These are phyloP conservation scores for Punctoribates punctum DNA, from an alignment of 2,888 invertebrate species.

Conservation along the genomic window DNA sequence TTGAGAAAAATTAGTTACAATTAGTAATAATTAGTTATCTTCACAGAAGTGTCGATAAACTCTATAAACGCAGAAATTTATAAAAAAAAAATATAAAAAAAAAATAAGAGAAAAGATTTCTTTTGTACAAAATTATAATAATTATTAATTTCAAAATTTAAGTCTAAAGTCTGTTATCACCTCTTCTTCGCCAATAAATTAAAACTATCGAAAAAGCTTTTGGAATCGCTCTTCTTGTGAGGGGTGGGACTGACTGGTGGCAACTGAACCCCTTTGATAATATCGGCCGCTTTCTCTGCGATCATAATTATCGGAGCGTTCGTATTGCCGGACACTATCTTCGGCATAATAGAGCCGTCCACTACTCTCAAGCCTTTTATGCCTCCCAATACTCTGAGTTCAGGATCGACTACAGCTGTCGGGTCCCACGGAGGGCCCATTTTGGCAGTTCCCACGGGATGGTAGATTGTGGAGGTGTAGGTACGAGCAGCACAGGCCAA, in stretches of 20 bases:
- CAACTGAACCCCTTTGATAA: conserved; percentile 64
- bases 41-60: no score
- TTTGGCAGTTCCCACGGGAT: conserved; percentile 49
- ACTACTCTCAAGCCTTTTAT: conserved; percentile 74
- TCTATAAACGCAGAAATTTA: background rate
- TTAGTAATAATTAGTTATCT: no score
- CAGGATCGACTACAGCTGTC: conserved; percentile 49
- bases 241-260: conserved; percentile 10
- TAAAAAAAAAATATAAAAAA: background rate
- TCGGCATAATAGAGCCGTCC: conserved; percentile 84
- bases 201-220: conserved; percentile 28
- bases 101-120: background rate
- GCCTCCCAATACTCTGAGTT: conserved; percentile 59
- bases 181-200: conserved; percentile 29
- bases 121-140: background rate
- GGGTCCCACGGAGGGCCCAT: conserved; percentile 49
- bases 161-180: conserved; percentile 3
- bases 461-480: conserved; percentile 49
- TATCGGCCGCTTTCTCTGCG: conserved; percentile 79
- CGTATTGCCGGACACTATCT: conserved; percentile 80
- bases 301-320: conserved; percentile 88
- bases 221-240: background rate
- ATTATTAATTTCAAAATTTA: background rate
- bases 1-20: no score
- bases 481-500: conserved; percentile 49